phyloP scores from a whole-genome alignment of 2,888 invertebrate genomes.

The Leucophenga montana region DNA sequence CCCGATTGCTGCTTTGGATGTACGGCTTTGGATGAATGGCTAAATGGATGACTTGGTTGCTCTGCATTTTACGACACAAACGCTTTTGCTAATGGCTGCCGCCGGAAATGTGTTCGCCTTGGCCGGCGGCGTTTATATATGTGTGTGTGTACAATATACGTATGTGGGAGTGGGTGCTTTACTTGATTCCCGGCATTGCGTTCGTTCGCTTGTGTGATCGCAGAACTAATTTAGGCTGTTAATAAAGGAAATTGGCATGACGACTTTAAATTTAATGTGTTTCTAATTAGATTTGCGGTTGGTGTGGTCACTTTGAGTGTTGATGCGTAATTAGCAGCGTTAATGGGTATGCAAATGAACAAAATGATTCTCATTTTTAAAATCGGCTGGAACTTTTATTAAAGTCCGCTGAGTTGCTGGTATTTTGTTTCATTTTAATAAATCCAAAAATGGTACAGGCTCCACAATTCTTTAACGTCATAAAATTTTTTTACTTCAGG shows the following conservation, averaged over 20 bases:
- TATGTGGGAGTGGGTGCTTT: constrained; percentile 37
- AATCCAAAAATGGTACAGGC: too few relatives aligned
- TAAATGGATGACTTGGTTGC: neutral
- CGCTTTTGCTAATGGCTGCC: neutral
- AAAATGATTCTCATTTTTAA: neutral
- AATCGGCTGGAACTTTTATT: too few relatives aligned
- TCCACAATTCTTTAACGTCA: too few relatives aligned
- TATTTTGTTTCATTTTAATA: too few relatives aligned
- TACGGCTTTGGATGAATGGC: neutral
- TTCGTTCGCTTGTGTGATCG: neutral
- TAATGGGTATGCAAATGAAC: neutral
- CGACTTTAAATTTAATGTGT: constrained; percentile 44
- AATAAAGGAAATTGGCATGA: constrained; percentile 26
- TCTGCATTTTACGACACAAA: neutral
- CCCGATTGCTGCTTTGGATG: neutral
- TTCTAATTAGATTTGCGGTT: constrained; percentile 41
- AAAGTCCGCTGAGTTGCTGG: too few relatives aligned
- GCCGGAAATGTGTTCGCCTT: neutral
- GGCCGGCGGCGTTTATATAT: too few relatives aligned
- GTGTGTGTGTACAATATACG: neutral
- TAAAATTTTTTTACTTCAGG: too few relatives aligned
- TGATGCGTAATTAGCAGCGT: too few relatives aligned
- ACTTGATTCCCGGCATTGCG: neutral
- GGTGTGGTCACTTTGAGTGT: constrained; percentile 19
- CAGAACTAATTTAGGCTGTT: constrained; percentile 10